Base-by-base conservation (phyloP, 2,888 invertebrate species). In the Brassicogethes aeneus region DNA sequence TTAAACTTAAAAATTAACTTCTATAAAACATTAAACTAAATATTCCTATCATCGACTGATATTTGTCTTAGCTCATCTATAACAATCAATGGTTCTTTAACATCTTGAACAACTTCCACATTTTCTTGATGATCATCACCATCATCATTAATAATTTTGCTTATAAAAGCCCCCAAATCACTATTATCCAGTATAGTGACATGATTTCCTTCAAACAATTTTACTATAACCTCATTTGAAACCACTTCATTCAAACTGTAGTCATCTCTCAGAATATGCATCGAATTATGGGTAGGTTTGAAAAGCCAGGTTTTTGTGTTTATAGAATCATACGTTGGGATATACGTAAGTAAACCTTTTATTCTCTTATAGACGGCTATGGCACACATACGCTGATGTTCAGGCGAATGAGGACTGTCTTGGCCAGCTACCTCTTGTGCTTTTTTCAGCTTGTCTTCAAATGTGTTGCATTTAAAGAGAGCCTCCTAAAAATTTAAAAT, bases 201-300 rank as follows among this genome's bases (percentile, higher is more conserved):
- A 54, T 87, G 87, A 58, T 82, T 81, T 3, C 85, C 87, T 55
- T 84, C 82, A 10, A 82, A 67, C 37, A 71, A 74, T 52, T 77
- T 73, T 0, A 84, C 70, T 1, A 72, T 71, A 0, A 84, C 73
- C 2, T 70, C 70, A 1, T 71, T 70, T 16, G 72, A 71, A 57
- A 5, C 55, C 44, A 1, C 61, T 57, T 13, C 67, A 41, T 44
- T 36, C 10, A 43, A 2, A 44, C 13, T 3, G 33, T 40, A 7
- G 50, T 37, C 12, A 40, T 44, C 10, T 46, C 15, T n/a, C 2
- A 33, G 13, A 13, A 15, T 16, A 5, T 34, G 39, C 15, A 38
- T 13, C 13, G 33, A 16, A 10, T 7, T 13, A 15, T 33, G 12
- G 2, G 15, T 39, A 3, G 39, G 31, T 16, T 39, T 39, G 3